Evolutionary conservation across 2,888 invertebrate genomes (phyloP).

Genomic region (Minunthozetes semirufus): DNA sequence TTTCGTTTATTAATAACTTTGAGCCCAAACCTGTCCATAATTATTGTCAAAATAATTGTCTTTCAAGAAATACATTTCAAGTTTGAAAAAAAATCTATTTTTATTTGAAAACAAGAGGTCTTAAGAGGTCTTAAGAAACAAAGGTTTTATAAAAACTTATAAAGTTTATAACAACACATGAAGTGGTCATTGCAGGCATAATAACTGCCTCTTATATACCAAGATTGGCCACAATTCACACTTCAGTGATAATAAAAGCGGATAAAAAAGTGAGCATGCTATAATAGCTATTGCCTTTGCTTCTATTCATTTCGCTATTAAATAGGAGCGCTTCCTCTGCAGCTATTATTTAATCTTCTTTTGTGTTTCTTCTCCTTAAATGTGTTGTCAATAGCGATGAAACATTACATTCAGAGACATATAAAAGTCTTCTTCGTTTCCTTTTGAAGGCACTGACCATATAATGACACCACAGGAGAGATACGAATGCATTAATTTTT

Average conservation of each 20-base stretch:
- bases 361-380: background rate
- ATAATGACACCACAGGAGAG: conserved; percentile 1
- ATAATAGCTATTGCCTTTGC: background rate
- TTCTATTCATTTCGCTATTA: background rate
- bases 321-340: background rate
- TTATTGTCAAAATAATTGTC: background rate
- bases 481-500: background rate
- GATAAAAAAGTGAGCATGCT: background rate
- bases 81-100: background rate
- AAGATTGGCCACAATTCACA: background rate
- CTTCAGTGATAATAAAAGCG: background rate
- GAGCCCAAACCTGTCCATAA: background rate
- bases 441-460: conserved; percentile 22
- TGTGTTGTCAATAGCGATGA: background rate
- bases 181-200: background rate
- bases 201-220: background rate
- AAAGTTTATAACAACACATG: background rate
- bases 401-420: background rate
- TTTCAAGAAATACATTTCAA: background rate
- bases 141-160: background rate
- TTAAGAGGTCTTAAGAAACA: background rate
- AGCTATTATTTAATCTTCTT: conserved; percentile 12
- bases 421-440: background rate
- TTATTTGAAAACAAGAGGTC: background rate
- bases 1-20: background rate